Base-by-base conservation (phyloP, 2,113 vertebrate species). In the Heliornis fulica region DNA sequence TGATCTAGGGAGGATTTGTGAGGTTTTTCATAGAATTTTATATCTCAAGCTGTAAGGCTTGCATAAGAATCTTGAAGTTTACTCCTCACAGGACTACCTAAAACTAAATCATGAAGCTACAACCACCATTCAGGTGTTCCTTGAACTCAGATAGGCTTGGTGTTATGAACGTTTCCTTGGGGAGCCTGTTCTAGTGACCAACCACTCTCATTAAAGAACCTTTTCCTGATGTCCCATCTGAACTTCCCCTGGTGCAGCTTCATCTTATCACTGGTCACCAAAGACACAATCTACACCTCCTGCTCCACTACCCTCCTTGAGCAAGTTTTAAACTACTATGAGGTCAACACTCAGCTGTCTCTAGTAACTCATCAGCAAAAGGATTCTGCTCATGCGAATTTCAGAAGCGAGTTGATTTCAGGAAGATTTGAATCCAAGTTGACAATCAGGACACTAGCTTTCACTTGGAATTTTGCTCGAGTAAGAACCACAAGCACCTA, bases 301-400 rank as follows among this genome's bases (percentile, higher is more conserved):
- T 3, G 1, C 29, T 54, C 50, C 2, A 0, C 29, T 64, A 5
- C 5, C 11, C 12, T 5, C 10, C 18, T 53, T 51, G 22, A 66
- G n/a, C 38, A 89, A 57, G 4, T 5, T 51, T 21, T 19, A 51
- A 18, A 18, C 21, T 28, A 8, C 2, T 4, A 22, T 43, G 22
- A 72, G 50, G 25, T 65, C 26, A 59, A 23, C 2, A 9, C 43
- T 43, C 18, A 57, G 26, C 10, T 22, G 81, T 71, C 12, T 32
- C 8, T 13, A 66, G 48, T 28, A 19, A 64, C 12, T 32, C 22
- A 26, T 12, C 61, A 34, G 79, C 10, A 43, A 54, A 61, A 54
- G 11, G 18, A 63, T 81, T 59, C 29, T 34, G 9, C 46, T 81
- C 10, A 25, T 48, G 31, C 25, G 34, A 77, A 59, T 41, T 86